These are phyloP conservation scores for Orchesellides sinensis DNA, from an alignment of 2,888 invertebrate species.

Conservation along the genomic window DNA sequence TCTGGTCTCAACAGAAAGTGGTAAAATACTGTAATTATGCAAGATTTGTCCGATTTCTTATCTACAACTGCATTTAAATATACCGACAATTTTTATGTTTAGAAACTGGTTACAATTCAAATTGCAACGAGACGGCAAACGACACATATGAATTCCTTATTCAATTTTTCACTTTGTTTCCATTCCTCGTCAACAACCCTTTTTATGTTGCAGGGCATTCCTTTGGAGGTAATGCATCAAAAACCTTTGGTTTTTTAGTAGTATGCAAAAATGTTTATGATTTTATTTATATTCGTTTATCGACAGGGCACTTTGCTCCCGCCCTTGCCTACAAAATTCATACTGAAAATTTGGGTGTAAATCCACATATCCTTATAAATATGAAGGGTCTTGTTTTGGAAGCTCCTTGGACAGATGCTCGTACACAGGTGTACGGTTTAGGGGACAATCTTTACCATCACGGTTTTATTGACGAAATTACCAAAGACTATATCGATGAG, in stretches of 20 bases:
- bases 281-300: background rate
- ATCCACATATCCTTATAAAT: background rate
- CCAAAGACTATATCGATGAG: background rate
- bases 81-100: background rate
- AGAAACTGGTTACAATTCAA: background rate
- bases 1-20: background rate
- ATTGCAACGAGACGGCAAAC: background rate
- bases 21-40: background rate
- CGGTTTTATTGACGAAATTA: background rate
- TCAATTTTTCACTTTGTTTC: background rate
- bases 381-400: background rate
- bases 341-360: background rate
- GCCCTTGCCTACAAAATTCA: background rate
- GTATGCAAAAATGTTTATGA: too few relatives aligned
- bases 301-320: background rate
- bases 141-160: background rate
- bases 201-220: background rate
- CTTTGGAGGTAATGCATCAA: background rate
- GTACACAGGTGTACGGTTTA: background rate
- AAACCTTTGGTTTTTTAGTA: background rate
- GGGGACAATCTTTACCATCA: background rate
- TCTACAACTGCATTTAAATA: too few relatives aligned
- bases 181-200: background rate
- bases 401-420: background rate
- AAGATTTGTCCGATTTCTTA: too few relatives aligned